These are phyloP conservation scores for Caenorhabditis plicata DNA, from an alignment of 2,888 invertebrate genomes.

Conservation along the genomic window DNA sequence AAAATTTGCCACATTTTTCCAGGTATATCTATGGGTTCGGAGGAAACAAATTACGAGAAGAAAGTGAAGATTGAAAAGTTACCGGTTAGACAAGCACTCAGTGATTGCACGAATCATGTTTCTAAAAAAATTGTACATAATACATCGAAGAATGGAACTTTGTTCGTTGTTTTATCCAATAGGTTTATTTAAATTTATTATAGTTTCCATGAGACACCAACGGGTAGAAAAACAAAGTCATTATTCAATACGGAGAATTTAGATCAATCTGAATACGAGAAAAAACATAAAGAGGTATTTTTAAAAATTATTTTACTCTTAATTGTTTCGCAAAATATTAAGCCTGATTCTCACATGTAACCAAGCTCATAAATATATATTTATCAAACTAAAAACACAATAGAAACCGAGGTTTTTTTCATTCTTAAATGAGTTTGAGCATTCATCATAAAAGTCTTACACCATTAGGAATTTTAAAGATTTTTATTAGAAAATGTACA, in stretches of 20 bases:
- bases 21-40: conserved; percentile 15
- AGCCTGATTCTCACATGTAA: no score
- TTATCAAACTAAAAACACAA: no score
- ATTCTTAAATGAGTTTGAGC: no score
- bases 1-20: not conserved
- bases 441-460: no score
- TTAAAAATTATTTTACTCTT: no score
- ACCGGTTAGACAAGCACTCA: conserved; percentile 7
- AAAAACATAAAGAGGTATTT: no score
- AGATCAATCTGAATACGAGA: conserved; percentile 18
- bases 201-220: conserved; percentile 24
- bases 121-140: conserved; percentile 4
- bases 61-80: not conserved
- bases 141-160: conserved; percentile 19
- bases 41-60: conserved; percentile 1
- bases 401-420: no score
- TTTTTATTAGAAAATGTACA: no score
- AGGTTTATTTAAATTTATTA: not conserved
- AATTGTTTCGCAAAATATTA: no score
- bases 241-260: conserved; percentile 7
- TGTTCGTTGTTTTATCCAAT: conserved; percentile 3
- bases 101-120: conserved; percentile 27
- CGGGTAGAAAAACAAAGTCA: conserved; percentile 12
- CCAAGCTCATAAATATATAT: no score
- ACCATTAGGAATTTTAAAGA: no score